Conservation (phyloP, 2,888 invertebrate genomes). For the Temnothorax rugatulus region DNA sequence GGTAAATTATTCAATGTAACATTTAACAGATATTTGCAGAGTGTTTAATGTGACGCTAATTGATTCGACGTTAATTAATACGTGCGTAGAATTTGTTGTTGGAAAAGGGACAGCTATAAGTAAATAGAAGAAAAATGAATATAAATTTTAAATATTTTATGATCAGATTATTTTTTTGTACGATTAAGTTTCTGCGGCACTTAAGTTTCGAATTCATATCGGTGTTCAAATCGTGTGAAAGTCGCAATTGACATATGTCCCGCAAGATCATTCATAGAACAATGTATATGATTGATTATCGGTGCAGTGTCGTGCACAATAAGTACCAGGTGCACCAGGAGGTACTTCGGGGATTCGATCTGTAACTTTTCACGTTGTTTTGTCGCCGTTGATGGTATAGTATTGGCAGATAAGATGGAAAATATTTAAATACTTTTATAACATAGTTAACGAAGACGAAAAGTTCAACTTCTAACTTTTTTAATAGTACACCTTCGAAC, state of each 20-base stretch:
- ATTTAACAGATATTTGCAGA: slow-evolving; percentile 44
- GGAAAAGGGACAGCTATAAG: neutral
- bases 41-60: slow-evolving; percentile 33
- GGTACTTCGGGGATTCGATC: neutral
- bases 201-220: slow-evolving; percentile 57
- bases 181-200: slow-evolving; percentile 41
- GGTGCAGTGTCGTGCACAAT: neutral
- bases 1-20: neutral
- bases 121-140: neutral
- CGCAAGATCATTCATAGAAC: slow-evolving; percentile 65
- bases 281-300: slow-evolving; percentile 66
- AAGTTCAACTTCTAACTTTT: neutral
- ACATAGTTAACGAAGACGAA: neutral
- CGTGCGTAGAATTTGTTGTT: neutral
- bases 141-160: neutral
- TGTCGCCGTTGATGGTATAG: neutral
- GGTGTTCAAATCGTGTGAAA: slow-evolving; percentile 18
- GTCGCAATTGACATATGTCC: slow-evolving; percentile 52
- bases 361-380: neutral
- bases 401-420: neutral
- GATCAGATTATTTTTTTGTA: neutral
- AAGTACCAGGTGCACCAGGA: too few species aligned
- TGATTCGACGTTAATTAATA: slow-evolving; percentile 8
- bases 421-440: slow-evolving; percentile 3
- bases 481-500: neutral